These are phyloP conservation scores for Octodonta nipae DNA, from an alignment of 2,888 invertebrate species.

Conservation along the genomic window DNA sequence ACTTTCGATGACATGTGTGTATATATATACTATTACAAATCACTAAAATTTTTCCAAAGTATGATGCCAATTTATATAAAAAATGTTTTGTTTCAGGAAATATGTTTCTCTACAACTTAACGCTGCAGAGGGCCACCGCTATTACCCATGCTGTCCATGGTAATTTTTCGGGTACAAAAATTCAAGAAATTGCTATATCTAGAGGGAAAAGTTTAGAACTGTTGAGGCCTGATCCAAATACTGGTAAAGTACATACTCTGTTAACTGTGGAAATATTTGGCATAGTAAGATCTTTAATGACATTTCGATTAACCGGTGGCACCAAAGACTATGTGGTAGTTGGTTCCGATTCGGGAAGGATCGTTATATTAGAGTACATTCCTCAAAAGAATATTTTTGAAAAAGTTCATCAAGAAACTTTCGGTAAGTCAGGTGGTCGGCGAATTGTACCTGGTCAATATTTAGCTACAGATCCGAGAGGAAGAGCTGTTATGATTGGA, in stretches of 20 bases:
- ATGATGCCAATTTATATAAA: too few relatives aligned
- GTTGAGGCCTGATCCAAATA: constrained; percentile 88
- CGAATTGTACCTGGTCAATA: constrained; percentile 98
- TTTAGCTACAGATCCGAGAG: constrained; percentile 95
- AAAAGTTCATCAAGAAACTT: constrained; percentile 96
- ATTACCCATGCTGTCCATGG: constrained; percentile 97
- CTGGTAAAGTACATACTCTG: constrained; percentile 93
- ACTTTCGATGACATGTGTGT: too few relatives aligned
- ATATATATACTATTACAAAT: too few relatives aligned
- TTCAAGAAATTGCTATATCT: constrained; percentile 91
- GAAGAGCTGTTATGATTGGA: constrained; percentile 96
- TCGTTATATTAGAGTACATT: constrained; percentile 93
- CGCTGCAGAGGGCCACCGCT: constrained; percentile 89
- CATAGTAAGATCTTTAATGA: constrained; percentile 87
- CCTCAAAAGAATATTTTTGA: constrained; percentile 86
- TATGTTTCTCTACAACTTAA: constrained; percentile 96
- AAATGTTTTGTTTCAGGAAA: too few relatives aligned
- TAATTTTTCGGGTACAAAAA: constrained; percentile 93
- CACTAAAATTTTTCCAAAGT: too few relatives aligned
- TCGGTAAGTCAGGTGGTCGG: constrained; percentile 96
- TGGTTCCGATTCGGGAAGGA: constrained; percentile 95
- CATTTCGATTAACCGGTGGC: constrained; percentile 91
- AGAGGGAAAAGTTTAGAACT: constrained; percentile 89
- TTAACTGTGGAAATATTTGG: constrained; percentile 92
- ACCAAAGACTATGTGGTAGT: constrained; percentile 97